These are phyloP conservation scores for Cochlearius cochlearius DNA, from an alignment of 2,113 vertebrate species.

Conservation along the genomic window DNA sequence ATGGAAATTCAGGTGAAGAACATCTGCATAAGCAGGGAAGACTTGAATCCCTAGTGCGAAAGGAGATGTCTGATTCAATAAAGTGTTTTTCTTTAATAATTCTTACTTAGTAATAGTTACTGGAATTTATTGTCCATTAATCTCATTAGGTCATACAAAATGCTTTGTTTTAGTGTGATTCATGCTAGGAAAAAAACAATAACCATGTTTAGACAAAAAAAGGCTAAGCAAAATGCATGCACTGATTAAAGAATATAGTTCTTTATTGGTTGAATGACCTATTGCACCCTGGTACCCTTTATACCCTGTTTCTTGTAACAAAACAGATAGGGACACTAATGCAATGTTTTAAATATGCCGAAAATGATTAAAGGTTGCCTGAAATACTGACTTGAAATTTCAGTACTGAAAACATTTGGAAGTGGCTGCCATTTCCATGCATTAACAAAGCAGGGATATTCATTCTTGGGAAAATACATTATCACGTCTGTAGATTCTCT, in stretches of 20 bases:
- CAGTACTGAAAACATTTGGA: neutral
- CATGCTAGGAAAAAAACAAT: neutral
- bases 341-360: neutral
- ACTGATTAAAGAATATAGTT: neutral
- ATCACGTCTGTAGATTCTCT: neutral
- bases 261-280: neutral
- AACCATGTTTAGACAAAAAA: accelerated
- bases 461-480: neutral
- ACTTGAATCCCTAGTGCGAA: neutral
- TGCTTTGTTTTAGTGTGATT: neutral
- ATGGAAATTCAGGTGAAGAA: neutral
- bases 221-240: neutral
- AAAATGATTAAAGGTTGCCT: neutral
- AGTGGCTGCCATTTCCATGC: neutral
- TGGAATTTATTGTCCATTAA: neutral
- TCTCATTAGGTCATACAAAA: neutral
- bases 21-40: neutral
- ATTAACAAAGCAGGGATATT: neutral
- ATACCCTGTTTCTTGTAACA: neutral
- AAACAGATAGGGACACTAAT: neutral
- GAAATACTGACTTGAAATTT: neutral
- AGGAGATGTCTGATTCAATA: neutral
- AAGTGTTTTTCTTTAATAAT: neutral
- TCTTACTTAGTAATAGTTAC: neutral
- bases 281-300: neutral